phyloP scores from a whole-genome alignment of 2,113 vertebrate species.

The Ploceus nigricollis region DNA sequence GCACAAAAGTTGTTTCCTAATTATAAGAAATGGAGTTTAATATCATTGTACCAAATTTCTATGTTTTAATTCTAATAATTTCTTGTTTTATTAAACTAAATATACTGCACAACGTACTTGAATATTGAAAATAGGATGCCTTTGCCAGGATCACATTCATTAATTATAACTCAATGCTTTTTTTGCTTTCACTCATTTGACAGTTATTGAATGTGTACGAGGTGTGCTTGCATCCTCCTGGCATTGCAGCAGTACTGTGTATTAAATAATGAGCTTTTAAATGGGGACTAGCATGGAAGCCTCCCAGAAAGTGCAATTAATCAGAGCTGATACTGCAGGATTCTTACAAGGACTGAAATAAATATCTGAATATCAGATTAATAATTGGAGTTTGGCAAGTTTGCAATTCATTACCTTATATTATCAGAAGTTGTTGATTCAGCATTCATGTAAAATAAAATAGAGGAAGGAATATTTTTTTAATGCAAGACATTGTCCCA shows the following conservation, averaged over 20 bases:
- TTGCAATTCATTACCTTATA: not conserved
- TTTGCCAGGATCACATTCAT: not conserved
- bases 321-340: slow-evolving; percentile 51
- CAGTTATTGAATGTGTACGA: slow-evolving; percentile 19
- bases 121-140: slow-evolving; percentile 10
- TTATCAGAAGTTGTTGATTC: slow-evolving; percentile 51
- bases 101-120: not conserved
- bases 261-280: slow-evolving; percentile 43
- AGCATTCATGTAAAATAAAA: not conserved
- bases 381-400: slow-evolving; percentile 48
- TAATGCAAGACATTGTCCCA: not conserved
- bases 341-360: slow-evolving; percentile 49
- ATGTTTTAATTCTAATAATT: not conserved
- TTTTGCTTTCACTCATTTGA: not conserved
- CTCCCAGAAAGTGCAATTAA: slow-evolving; percentile 46
- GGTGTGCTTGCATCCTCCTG: not conserved
- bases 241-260: not conserved
- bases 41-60: not conserved
- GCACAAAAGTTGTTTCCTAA: not conserved
- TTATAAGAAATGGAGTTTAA: not conserved
- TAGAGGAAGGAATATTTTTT: not conserved
- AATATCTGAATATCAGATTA: slow-evolving; percentile 65
- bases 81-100: not conserved
- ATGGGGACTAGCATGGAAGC: not conserved
- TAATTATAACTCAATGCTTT: not conserved